phyloP scores from a whole-genome alignment of 1,140 invertebrate genomes.

The Homalodisca vitripennis region DNA sequence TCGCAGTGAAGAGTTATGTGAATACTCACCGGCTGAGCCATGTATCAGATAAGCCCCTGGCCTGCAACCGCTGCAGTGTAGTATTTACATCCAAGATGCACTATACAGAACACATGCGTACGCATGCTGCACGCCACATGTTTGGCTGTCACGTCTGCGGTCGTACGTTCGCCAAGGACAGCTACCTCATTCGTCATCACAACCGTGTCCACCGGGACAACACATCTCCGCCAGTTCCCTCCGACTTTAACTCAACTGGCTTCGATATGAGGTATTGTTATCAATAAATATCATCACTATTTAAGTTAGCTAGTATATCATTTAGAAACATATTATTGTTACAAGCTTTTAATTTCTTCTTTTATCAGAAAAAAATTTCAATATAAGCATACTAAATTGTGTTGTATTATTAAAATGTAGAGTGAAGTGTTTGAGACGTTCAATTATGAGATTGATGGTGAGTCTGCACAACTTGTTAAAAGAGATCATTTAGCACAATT shows the following conservation, averaged over 20 bases:
- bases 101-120: constrained; percentile 70
- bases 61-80: constrained; percentile 68
- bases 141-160: constrained; percentile 72
- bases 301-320: no score
- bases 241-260: not conserved
- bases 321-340: no score
- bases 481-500: no score
- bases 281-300: no score
- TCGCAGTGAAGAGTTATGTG: constrained; percentile 75
- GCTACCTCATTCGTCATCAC: constrained; percentile 71
- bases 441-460: no score
- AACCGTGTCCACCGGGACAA: constrained; percentile 64
- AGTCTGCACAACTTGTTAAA: no score
- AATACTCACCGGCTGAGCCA: constrained; percentile 74
- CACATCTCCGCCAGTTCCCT: not conserved
- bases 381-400: no score
- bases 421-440: no score
- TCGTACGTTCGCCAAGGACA: constrained; percentile 69
- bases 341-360: no score
- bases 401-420: no score
- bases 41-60: constrained; percentile 67
- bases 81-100: constrained; percentile 69
- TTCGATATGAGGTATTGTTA: not conserved
- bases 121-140: constrained; percentile 64
- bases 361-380: no score